Conservation (phyloP, 2,113 vertebrate species). For the Oriolus oriolus region DNA sequence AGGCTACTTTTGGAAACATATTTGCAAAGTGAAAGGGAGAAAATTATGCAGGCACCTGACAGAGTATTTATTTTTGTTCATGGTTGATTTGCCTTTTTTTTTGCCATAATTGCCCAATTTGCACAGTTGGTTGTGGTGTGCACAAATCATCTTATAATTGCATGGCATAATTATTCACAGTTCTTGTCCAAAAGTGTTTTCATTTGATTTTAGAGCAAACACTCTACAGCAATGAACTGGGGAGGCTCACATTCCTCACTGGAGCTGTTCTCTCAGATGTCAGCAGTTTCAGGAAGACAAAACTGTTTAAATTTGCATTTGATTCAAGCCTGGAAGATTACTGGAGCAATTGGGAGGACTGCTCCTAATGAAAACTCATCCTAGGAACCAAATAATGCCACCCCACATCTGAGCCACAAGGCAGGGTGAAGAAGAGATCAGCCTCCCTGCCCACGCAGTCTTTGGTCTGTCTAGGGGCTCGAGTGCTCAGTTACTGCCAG, state of each 20-base stretch:
- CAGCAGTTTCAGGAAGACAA: conserved; percentile 43
- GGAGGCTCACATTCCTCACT: conserved; percentile 6
- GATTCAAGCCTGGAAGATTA: conserved; percentile 35
- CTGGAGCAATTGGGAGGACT: background rate
- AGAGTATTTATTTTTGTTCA: conserved; percentile 48
- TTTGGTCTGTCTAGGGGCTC: background rate
- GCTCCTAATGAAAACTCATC: background rate
- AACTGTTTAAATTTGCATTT: conserved; percentile 32
- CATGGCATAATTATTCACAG: conserved; percentile 46
- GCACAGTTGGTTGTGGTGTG: conserved; percentile 51
- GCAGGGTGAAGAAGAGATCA: background rate
- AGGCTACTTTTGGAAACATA: conserved; percentile 45
- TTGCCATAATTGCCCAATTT: conserved; percentile 31
- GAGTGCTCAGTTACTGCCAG: background rate
- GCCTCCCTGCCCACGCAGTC: background rate
- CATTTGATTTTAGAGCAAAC: conserved; percentile 53
- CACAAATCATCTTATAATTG: conserved; percentile 55
- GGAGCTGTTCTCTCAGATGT: conserved; percentile 12
- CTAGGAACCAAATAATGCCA: background rate
- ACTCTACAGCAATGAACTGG: conserved; percentile 17
- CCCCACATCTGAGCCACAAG: background rate
- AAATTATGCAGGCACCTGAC: conserved; percentile 54
- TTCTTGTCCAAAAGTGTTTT: conserved; percentile 52
- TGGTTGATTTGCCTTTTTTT: conserved; percentile 41
- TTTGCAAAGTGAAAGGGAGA: conserved; percentile 30